Evolutionary conservation across 2,113 vertebrate genomes (phyloP).

Genomic region (Mobula birostris): DNA sequence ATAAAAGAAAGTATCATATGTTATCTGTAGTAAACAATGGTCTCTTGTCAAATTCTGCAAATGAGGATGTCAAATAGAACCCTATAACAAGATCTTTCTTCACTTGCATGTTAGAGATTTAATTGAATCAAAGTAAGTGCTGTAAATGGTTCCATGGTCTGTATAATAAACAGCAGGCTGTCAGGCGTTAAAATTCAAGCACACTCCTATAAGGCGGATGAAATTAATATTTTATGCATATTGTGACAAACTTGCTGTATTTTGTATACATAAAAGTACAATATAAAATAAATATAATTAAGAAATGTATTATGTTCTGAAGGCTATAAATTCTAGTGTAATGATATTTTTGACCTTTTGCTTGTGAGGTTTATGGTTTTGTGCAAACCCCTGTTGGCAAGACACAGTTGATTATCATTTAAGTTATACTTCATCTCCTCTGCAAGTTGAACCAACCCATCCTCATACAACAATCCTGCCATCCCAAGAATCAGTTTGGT

Average conservation of each 20-base stretch:
- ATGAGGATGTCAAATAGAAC: background rate
- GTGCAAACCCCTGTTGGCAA: background rate
- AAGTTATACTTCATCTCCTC: background rate
- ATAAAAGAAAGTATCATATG: background rate
- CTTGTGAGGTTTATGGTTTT: background rate
- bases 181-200: background rate
- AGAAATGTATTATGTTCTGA: background rate
- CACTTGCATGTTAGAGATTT: background rate
- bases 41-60: background rate
- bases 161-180: background rate
- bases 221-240: background rate
- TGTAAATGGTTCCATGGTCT: conserved; percentile 6
- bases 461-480: no score
- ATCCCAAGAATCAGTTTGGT: no score
- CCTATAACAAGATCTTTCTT: conserved; percentile 10
- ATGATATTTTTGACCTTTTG: background rate
- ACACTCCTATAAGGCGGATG: background rate
- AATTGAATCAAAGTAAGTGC: conserved; percentile 16
- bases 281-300: background rate
- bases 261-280: no score
- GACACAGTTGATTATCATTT: background rate
- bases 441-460: no score
- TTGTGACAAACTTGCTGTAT: no score
- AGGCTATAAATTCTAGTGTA: background rate
- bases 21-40: no score